Conservation (phyloP, 30 jellyfish, hydroid and myxozoan species). For the Rhopilema esculentum region DNA sequence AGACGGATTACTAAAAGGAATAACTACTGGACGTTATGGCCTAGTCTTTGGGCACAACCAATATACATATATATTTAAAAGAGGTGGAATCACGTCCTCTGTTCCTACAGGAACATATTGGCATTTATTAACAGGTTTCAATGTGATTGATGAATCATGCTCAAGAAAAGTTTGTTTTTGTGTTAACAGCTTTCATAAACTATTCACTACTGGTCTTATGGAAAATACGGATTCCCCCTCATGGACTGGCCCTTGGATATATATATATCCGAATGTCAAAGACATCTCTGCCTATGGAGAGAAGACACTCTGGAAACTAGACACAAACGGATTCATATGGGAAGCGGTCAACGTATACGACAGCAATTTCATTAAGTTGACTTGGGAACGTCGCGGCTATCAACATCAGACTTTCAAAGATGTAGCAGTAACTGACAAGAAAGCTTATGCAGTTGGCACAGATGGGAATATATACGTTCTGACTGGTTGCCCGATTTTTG, state of each 20-base stretch:
- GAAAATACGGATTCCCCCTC: conserved; percentile 27
- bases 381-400: conserved; percentile 54
- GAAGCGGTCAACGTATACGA: conserved; percentile 46
- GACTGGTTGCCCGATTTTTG: conserved; percentile 58
- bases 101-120: conserved; percentile 20
- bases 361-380: conserved; percentile 8
- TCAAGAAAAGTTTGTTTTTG: conserved; percentile 22
- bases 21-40: conserved; percentile 47
- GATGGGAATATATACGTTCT: conserved; percentile 24
- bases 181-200: not conserved
- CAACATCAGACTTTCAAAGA: conserved; percentile 28
- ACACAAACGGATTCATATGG: conserved; percentile 31
- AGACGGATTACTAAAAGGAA: not conserved
- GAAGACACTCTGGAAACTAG: conserved; percentile 40
- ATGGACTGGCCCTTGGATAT: conserved; percentile 18
- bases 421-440: conserved; percentile 38
- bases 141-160: conserved; percentile 13
- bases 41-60: conserved; percentile 32
- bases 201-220: conserved; percentile 26
- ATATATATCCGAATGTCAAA: not conserved
- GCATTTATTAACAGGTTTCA: not conserved
- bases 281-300: conserved; percentile 47
- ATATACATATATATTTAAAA: not conserved
- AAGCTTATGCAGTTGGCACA: conserved; percentile 29
- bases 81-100: conserved; percentile 11